Base-by-base conservation (phyloP, 2,888 invertebrate genomes). In the Troides aeacus region DNA sequence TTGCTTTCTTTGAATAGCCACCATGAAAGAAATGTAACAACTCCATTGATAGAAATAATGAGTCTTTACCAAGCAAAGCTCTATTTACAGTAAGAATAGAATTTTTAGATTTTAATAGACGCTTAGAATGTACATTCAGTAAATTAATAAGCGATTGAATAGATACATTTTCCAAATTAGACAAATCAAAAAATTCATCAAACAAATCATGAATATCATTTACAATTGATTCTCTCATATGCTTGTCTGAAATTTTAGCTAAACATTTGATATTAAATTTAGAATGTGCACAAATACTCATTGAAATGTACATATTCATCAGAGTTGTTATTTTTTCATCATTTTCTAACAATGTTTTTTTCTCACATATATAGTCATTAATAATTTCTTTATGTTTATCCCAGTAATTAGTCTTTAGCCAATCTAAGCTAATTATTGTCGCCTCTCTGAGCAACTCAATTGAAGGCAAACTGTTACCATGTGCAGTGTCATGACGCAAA, bases 401-500 rank as follows among this genome's bases (percentile, higher is more conserved):
- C 96, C 96, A 96, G 83, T 96, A 96, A 78, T 94, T 93, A 57
- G 86, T 86, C 85, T 94, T 93, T 1, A 97, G 84, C 96, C 97
- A 97, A 5, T 94, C 82, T 60, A 96, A 86, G 68, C 95, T 93
- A 77, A 94, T 93, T 39, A 91, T 81, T 30, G 94, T 88, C 3
- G 95, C 96, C 74, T 94, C 91, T 80, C 94, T 90, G 6, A 97
- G 86, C 64, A 95, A 85, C 60, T 89, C 88, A 42, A 96, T 82
- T 0, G 95, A 93, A 21, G 97, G 97, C 46, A 96, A 84, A 72
- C 93, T 93, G 73, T 94, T 93, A 67, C 94, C 94, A 82, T 97
- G 97, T 42, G 97, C 95, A 57, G 95, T 94, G 73, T 96, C 95
- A 82, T 97, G 97, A 66, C 97, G 93, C 66, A 97, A 83, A 74